Evolutionary conservation across 2,113 vertebrate genomes (phyloP).

Genomic region (Coptodon rendalli): DNA sequence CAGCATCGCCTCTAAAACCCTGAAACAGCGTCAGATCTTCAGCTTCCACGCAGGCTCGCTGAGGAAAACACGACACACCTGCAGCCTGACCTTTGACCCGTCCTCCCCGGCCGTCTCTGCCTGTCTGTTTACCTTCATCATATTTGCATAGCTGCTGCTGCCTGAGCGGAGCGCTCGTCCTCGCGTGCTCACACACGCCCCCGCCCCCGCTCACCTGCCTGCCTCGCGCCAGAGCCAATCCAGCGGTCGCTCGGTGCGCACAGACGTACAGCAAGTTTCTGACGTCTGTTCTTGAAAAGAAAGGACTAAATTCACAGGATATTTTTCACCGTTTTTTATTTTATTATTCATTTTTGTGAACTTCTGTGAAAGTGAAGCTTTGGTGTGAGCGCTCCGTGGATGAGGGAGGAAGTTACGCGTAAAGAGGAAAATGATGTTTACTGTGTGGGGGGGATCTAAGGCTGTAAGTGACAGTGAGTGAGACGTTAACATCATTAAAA

Average conservation of each 20-base stretch:
- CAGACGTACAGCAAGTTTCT: neutral
- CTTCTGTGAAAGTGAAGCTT: neutral
- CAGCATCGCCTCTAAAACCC: neutral
- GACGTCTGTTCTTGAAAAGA: neutral
- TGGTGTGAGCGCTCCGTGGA: neutral
- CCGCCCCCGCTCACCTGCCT: neutral
- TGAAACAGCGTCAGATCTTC: neutral
- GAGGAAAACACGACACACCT: neutral
- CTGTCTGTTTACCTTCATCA: constrained; percentile 5
- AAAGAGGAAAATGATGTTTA: neutral
- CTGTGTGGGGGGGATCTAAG: neutral
- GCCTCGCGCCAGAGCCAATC: neutral
- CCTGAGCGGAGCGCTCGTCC: neutral
- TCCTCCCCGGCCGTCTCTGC: neutral
- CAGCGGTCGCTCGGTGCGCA: neutral
- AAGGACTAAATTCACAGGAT: neutral
- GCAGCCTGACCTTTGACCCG: neutral
- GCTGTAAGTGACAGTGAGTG: neutral
- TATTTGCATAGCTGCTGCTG: constrained; percentile 21
- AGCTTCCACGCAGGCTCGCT: neutral
- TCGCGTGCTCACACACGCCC: neutral
- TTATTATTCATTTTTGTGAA: neutral
- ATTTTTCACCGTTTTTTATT: neutral
- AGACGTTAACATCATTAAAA: neutral
- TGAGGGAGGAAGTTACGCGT: neutral